These are phyloP conservation scores for Amyelois transitella DNA, from an alignment of 1,140 invertebrate genomes.

Conservation along the genomic window DNA sequence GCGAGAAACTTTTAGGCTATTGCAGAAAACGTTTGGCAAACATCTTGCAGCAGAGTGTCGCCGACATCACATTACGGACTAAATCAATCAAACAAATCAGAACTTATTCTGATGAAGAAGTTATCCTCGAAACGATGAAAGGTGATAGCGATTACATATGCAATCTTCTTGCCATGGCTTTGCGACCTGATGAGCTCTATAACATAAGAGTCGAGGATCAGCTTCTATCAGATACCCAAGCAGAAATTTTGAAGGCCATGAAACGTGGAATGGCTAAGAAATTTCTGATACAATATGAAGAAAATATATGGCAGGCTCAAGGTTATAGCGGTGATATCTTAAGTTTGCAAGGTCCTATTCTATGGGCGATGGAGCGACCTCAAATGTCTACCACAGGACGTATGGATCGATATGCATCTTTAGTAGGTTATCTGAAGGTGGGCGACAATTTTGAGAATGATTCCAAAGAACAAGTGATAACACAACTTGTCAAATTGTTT, in stretches of 20 bases:
- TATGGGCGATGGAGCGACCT: constrained; percentile 59
- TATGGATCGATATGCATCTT: constrained; percentile 27
- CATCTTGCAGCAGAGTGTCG: constrained; percentile 47
- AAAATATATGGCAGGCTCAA: constrained; percentile 43
- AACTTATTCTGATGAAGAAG: constrained; percentile 44
- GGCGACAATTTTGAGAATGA: constrained; percentile 20
- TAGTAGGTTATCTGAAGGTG: constrained; percentile 49
- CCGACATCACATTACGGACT: constrained; percentile 39
- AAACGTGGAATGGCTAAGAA: constrained; percentile 38
- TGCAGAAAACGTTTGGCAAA: constrained; percentile 44
- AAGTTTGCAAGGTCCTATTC: constrained; percentile 52
- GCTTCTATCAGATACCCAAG: constrained; percentile 31
- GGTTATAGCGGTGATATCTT: constrained; percentile 62
- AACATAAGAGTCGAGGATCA: constrained; percentile 42
- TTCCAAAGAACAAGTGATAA: constrained; percentile 39
- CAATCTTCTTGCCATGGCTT: constrained; percentile 54
- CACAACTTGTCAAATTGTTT: constrained; percentile 52
- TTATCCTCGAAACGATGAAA: constrained; percentile 52
- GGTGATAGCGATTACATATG: constrained; percentile 58
- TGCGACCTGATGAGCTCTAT: constrained; percentile 47
- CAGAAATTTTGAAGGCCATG: constrained; percentile 28
- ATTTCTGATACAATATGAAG: constrained; percentile 48
- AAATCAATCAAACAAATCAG: constrained; percentile 53
- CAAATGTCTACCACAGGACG: constrained; percentile 37
- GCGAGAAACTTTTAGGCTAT: constrained; percentile 55